phyloP scores from a whole-genome alignment of 2,888 invertebrate species.

The Calameuta filiformis region DNA sequence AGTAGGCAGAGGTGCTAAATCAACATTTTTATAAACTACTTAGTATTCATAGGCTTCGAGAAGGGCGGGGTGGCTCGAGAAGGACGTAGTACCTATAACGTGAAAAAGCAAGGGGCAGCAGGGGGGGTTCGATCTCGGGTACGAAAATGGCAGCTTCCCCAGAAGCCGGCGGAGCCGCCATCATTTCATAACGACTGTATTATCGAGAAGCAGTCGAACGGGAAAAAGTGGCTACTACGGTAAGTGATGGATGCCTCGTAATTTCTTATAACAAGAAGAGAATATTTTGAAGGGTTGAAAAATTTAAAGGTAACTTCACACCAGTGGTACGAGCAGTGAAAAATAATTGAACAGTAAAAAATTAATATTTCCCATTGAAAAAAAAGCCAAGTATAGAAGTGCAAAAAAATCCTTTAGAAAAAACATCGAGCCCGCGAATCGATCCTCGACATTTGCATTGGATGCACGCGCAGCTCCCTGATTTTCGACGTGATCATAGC shows the following conservation, averaged over 20 bases:
- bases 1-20: constrained; percentile 59
- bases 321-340: no score
- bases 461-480: constrained; percentile 37
- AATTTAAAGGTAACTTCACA: no score
- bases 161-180: constrained; percentile 20
- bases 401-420: fast-evolving
- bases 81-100: constrained; percentile 48
- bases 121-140: constrained; percentile 50
- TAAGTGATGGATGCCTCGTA: constrained; percentile 15
- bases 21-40: constrained; percentile 66
- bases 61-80: neutral
- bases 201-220: constrained; percentile 39
- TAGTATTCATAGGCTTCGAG: constrained; percentile 61
- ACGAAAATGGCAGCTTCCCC: constrained; percentile 18
- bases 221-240: constrained; percentile 16
- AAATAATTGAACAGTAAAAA: no score
- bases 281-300: no score
- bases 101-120: constrained; percentile 19
- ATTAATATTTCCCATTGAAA: no score
- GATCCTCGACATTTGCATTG: constrained; percentile 55
- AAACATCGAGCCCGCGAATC: constrained; percentile 25
- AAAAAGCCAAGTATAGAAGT: no score
- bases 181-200: constrained; percentile 53
- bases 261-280: neutral
- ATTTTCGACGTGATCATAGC: constrained; percentile 38